Percentiles rank a stretch among this genome's conserved stretches.
Conservation (phyloP, 2,797 vertebrate genomes). For the Gobionotothen gibberifrons region DNA sequence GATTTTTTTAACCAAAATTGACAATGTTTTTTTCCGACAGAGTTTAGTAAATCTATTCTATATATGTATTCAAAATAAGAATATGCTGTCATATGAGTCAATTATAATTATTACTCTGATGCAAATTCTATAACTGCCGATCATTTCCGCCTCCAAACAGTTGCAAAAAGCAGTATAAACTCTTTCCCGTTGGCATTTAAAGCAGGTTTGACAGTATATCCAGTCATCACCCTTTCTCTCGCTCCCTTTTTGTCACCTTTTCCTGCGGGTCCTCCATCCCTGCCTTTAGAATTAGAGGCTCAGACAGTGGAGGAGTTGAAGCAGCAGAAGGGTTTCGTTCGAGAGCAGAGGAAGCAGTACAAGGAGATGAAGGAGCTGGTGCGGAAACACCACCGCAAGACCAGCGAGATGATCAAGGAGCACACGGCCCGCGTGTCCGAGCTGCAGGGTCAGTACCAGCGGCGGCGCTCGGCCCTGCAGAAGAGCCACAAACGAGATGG, state of each 20-base stretch:
- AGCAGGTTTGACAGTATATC: conserved; percentile 1
- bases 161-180: neutral
- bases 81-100: too few species aligned
- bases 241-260: neutral
- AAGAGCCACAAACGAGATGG: conserved; percentile 93
- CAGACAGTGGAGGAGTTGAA: conserved; percentile 95
- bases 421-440: conserved; percentile 91
- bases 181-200: neutral
- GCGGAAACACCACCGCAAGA: conserved; percentile 95
- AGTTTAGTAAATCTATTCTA: too few species aligned
- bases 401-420: conserved; percentile 95
- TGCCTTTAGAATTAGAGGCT: conserved; percentile 90
- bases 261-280: neutral
- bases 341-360: conserved; percentile 97
- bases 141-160: neutral
- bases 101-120: neutral
- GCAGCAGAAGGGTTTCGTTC: conserved; percentile 94
- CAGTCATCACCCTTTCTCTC: neutral
- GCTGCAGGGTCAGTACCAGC: conserved; percentile 91
- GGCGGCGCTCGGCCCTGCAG: conserved; percentile 87
- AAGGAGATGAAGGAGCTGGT: conserved; percentile 99
- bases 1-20: neutral
- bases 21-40: neutral
- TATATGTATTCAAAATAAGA: too few species aligned
- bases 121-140: neutral